Conservation (phyloP, 2,113 vertebrate species). For the Sinocyclocheilus rhinocerous region DNA sequence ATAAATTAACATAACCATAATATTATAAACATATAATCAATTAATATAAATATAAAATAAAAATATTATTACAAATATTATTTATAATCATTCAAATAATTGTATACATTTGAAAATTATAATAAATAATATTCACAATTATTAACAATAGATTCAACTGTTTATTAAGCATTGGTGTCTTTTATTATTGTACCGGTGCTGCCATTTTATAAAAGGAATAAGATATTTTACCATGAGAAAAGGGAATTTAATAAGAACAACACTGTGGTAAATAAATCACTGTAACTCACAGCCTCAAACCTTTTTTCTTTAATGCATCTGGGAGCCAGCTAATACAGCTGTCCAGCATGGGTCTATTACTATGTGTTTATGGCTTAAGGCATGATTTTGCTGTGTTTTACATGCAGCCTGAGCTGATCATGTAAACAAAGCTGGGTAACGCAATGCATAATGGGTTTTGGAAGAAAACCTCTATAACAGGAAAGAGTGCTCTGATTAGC, state of each 20-base stretch:
- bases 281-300: neutral
- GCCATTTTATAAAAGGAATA: neutral
- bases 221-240: neutral
- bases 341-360: neutral
- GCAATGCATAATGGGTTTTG: neutral
- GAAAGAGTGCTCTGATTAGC: slow-evolving; percentile 20
- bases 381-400: neutral
- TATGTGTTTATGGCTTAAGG: neutral
- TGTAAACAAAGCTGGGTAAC: neutral
- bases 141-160: neutral
- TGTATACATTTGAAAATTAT: neutral
- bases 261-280: neutral
- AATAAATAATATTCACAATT: neutral
- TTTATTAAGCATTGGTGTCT: neutral
- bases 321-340: neutral
- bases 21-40: neutral
- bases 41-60: neutral
- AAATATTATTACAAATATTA: neutral
- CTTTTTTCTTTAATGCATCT: neutral
- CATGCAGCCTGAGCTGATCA: neutral
- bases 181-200: neutral
- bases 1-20: neutral
- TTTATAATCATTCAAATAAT: neutral
- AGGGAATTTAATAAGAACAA: neutral
- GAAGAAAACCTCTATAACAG: neutral